These are phyloP conservation scores for Gobiocypris rarus DNA, from an alignment of 2,113 vertebrate genomes.

Conservation along the genomic window DNA sequence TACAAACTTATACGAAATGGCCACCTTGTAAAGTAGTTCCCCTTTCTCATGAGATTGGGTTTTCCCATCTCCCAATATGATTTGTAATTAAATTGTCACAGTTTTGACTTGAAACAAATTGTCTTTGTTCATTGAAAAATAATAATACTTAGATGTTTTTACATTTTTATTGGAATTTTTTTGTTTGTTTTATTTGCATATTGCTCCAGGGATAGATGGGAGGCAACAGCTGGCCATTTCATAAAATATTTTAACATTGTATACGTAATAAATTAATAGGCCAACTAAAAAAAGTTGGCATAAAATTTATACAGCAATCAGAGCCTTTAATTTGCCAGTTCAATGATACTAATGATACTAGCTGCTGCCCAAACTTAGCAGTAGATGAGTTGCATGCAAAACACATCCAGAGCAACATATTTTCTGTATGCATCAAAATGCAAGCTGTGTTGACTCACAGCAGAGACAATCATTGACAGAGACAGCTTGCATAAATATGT, in stretches of 20 bases:
- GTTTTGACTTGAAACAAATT: too few species aligned
- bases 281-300: not conserved
- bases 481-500: slow-evolving; percentile 15
- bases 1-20: not conserved
- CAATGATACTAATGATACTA: not conserved
- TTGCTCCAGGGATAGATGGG: not conserved
- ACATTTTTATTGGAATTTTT: not conserved
- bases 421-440: slow-evolving; percentile 8
- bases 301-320: not conserved
- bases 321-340: not conserved
- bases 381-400: not conserved
- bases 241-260: not conserved
- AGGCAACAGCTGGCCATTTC: not conserved
- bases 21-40: not conserved
- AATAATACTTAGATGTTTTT: not conserved
- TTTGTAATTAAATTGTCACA: too few species aligned
- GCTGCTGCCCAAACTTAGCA: slow-evolving; percentile 5
- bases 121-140: too few species aligned
- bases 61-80: not conserved
- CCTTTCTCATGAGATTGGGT: not conserved
- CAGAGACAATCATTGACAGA: not conserved
- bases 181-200: too few species aligned
- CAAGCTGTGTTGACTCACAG: slow-evolving; percentile 27
- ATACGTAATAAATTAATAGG: not conserved
- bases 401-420: slow-evolving; percentile 12